A percentile compares a stretch with the other conserved stretches of the same genome.
These are phyloP conservation scores for Callorhinus ursinus DNA, from an alignment of 2,113 vertebrate species.

Conservation along the genomic window DNA sequence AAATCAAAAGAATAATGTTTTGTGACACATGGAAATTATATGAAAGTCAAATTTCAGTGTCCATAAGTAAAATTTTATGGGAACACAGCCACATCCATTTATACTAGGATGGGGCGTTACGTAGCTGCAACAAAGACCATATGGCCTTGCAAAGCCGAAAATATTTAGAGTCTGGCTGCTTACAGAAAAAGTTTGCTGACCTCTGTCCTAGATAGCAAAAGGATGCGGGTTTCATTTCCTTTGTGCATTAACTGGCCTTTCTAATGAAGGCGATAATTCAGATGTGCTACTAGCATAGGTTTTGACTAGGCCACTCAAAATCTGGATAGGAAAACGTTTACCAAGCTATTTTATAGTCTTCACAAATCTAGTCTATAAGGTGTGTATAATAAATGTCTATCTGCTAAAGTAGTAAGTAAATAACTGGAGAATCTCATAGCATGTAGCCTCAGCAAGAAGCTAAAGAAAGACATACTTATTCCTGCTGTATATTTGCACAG, in stretches of 20 bases:
- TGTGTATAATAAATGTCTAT: neutral
- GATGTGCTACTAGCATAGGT: neutral
- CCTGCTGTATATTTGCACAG: neutral
- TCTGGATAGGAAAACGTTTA: neutral
- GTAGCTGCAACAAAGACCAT: neutral
- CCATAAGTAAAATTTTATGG: neutral
- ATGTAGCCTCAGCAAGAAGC: neutral
- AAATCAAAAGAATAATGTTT: slow-evolving; percentile 18
- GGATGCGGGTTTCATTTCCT: neutral
- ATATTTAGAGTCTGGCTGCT: neutral
- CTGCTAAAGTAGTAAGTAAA: neutral
- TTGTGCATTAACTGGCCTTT: neutral
- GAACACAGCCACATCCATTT: neutral
- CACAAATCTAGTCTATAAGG: neutral
- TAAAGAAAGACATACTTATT: neutral
- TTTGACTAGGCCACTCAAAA: neutral
- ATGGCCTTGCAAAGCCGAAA: neutral
- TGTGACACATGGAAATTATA: neutral
- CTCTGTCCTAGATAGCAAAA: neutral
- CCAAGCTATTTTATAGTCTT: neutral
- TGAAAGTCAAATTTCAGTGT: slow-evolving; percentile 1
- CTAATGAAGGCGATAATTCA: neutral
- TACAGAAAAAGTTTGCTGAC: neutral
- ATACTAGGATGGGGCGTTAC: neutral
- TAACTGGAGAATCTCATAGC: neutral